Evolutionary conservation across 2,797 vertebrate species (phyloP).

Genomic region (Lindbergichthys nudifrons): DNA sequence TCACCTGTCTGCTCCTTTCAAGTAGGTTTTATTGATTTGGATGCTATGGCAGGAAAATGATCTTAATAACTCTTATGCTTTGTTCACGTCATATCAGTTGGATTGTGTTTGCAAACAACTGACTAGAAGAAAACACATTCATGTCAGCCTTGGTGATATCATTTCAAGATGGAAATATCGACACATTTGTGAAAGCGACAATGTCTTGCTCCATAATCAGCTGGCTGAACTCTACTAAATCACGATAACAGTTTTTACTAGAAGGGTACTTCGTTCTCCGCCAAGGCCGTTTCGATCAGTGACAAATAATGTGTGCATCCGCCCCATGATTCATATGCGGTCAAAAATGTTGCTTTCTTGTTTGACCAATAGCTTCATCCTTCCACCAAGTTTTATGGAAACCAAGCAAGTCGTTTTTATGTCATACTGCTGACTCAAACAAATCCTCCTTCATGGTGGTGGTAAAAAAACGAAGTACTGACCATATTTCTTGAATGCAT

Average conservation of each 20-base stretch:
- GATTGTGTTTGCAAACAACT: background rate
- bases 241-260: background rate
- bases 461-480: background rate
- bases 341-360: no score
- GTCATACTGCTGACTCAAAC: no score
- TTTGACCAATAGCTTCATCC: no score
- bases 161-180: background rate
- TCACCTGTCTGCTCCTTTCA: background rate
- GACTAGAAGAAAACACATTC: background rate
- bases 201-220: background rate
- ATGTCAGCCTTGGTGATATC: background rate
- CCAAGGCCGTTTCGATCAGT: no score
- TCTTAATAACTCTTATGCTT: background rate
- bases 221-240: background rate
- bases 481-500: background rate
- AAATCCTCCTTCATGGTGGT: no score
- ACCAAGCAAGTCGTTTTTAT: no score
- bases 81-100: background rate
- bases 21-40: constrained; percentile 8
- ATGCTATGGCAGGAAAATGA: background rate
- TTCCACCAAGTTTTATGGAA: no score
- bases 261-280: no score
- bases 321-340: no score
- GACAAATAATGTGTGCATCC: no score
- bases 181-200: background rate